phyloP scores from a whole-genome alignment of 2,113 vertebrate species.

The Hypocryptadius cinnamomeus region DNA sequence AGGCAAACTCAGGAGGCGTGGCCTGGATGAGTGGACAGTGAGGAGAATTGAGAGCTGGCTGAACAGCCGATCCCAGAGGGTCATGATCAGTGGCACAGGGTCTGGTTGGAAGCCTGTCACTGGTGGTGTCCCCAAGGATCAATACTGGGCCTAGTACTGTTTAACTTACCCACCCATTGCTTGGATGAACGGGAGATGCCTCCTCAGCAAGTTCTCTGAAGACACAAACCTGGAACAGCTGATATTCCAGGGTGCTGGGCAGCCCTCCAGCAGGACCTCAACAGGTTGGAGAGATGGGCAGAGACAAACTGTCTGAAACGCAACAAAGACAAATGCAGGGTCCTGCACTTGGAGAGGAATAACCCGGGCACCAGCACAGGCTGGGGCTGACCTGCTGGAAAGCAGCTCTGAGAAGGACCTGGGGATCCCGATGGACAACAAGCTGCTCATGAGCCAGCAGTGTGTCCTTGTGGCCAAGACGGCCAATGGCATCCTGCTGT shows the following conservation, averaged over 20 bases:
- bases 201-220: neutral
- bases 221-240: rapidly evolving
- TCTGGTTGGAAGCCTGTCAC: neutral
- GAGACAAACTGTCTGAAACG: too few species aligned
- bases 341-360: too few species aligned
- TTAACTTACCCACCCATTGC: neutral
- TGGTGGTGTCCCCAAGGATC: neutral
- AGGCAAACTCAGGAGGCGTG: neutral
- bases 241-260: neutral
- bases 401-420: neutral
- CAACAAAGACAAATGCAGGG: neutral
- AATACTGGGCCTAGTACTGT: neutral
- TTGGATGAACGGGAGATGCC: neutral
- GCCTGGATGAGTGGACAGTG: neutral
- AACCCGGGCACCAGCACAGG: neutral
- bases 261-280: neutral
- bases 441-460: neutral
- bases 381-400: neutral
- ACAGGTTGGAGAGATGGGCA: neutral
- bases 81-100: rapidly evolving
- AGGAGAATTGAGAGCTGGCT: neutral
- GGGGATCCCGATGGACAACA: neutral
- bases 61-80: neutral
- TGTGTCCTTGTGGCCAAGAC: neutral
- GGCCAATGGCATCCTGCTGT: too few species aligned